Base-by-base conservation (phyloP, 1,140 invertebrate genomes). In the Heliconius nattereri region DNA sequence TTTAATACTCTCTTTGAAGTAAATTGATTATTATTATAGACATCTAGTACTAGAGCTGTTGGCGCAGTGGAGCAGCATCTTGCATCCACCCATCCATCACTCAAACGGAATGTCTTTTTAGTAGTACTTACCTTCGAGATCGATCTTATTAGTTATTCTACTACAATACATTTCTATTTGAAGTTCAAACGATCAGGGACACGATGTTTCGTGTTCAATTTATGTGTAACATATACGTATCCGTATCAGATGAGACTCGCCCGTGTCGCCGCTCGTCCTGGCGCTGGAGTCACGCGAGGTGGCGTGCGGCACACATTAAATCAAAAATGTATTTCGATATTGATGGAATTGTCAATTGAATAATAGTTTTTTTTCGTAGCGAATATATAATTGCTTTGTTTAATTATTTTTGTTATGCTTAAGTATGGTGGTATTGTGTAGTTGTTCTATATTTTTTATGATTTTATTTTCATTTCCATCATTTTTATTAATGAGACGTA, bases 291-390 rank as follows among this genome's bases (percentile, higher is more conserved):
- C 76, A 85, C 83, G 84, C 84, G 37, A 86, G 37, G 49, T 87
- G 16, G 80, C 86, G 86, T 87, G 86, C 37, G 1, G 19, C 86
- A 82, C 81, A 78, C 81, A 37, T 13, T 66, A 66, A 26, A 66
- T 66, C 60, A 66, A 66, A 66, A 66, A 29, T 60, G 75, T 35
- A 71, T 76, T 71, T 76, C 75, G 60, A 66, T 66, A 66, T 66
- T 66, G 60, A 66, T 66, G 60, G 60, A 66, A 66, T 66, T 66
- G 60, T 66, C 60, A 66, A 66, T 66, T 66, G 60, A 66, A 66
- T 66, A 66, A 29, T n/a, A 29, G 60, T 66, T 66, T 29, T 66
- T 66, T 29, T 57, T 57, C 3, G 60, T 66, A 66, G 60, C 60
- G 60, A 66, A 66, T 16, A 66, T 13, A 66, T 26, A 66, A 66